Percentiles rank a stretch among this genome's conserved stretches.
phyloP scores from a whole-genome alignment of 2,888 invertebrate species.

The Agonopterix alstromeriana region DNA sequence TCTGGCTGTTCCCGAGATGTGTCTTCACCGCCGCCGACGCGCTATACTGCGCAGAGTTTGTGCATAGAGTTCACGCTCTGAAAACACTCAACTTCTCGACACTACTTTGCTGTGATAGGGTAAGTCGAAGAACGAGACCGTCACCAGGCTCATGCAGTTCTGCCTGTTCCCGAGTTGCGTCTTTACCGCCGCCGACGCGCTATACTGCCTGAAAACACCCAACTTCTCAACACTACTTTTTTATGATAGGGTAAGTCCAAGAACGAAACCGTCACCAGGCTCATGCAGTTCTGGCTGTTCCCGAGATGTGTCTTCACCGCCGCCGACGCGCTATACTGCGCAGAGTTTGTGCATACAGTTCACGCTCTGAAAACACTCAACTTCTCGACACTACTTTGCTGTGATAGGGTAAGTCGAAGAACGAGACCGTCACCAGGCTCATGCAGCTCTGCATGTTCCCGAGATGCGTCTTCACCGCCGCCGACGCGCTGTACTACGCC shows the following conservation, averaged over 20 bases:
- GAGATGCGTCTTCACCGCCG: constrained; percentile 95
- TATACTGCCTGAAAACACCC: constrained; percentile 80
- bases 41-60: constrained; percentile 97
- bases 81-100: constrained; percentile 99
- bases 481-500: constrained; percentile 97
- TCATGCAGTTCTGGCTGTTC: constrained; percentile 96
- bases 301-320: constrained; percentile 98
- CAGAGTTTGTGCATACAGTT: constrained; percentile 96
- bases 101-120: constrained; percentile 96
- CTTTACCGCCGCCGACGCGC: constrained; percentile 96
- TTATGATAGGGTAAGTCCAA: constrained; percentile 97
- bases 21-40: constrained; percentile 98
- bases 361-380: constrained; percentile 96
- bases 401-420: constrained; percentile 97
- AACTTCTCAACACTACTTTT: constrained; percentile 87
- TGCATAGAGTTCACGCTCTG: constrained; percentile 95
- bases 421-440: constrained; percentile 97
- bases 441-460: constrained; percentile 98
- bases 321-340: constrained; percentile 97
- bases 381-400: constrained; percentile 97
- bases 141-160: constrained; percentile 96
- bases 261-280: constrained; percentile 97
- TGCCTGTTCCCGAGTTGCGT: constrained; percentile 98
- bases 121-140: constrained; percentile 97
- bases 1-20: constrained; percentile 97